Evolutionary conservation across 2,888 invertebrate genomes (phyloP), one percentile per base, ranked within the genome.

Genomic region (Thelaira solivaga): DNA sequence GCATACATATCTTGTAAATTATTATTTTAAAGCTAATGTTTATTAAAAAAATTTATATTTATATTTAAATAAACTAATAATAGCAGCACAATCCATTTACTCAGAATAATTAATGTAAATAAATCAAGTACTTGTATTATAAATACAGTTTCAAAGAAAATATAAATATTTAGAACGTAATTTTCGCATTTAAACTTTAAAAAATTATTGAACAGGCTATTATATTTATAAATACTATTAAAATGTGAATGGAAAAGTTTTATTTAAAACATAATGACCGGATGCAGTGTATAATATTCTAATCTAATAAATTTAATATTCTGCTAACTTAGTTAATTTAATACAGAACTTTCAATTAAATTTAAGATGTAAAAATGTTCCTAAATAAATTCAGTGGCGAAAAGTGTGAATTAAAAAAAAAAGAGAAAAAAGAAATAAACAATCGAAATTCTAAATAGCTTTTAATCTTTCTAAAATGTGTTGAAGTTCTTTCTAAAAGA

Each of bases 81-180:
- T 24, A 61, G 13, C 41, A 41, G 45, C 43, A 16, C 41, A 22
- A 45, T 67, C 45, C 20, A 43, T 36, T 24, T 51, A 26, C 36
- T 47, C 26, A 18, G 2, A 62, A 31, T 67, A 31, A 41, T 31
- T 11, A 20, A 45, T 45, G 31, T 26, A 36, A 68, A 68, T 45
- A 7, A 47, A 47, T 43, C 26, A 47, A 39, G 6, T 20, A 18
- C 13, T 57, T 6, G n/a, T n/a, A 36, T 47, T 57, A 13, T 47
- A 65, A 39, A 47, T 16, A 29, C n/a, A 47, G 26, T 68, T 68
- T 34, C 26, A 68, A 36, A 29, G 36, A 57, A 57, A 20, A 36
- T 57, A 24, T 55, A 45, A 67, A 67, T 67, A 47, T 68, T 68
- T n/a, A 57, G 34, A 34, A 67, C 45, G 8, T 29, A 49, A 69